Percentiles rank a stretch among this genome's conserved stretches.
phyloP scores from a whole-genome alignment of 1,140 invertebrate species.

The Solenopsis fugax region DNA sequence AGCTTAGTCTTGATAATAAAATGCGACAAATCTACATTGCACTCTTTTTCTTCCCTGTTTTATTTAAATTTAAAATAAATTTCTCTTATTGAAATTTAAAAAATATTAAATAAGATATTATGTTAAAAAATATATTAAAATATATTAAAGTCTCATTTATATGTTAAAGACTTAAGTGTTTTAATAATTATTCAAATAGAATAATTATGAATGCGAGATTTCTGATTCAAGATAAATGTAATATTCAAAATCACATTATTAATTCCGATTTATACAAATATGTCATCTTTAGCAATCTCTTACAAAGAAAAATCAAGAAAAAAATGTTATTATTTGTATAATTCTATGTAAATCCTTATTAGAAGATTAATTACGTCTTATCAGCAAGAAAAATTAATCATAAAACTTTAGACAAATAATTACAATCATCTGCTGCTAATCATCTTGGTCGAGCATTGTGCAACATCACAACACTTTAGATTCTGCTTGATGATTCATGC shows the following conservation, averaged over 20 bases:
- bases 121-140: neutral
- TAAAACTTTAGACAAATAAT: neutral
- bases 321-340: neutral
- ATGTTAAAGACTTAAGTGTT: neutral
- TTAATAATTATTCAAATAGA: neutral
- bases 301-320: neutral
- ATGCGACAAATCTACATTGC: neutral
- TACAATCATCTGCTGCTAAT: slow-evolving; percentile 21
- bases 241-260: neutral
- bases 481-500: slow-evolving; percentile 47
- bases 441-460: slow-evolving; percentile 11
- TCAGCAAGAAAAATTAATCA: neutral
- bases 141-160: neutral
- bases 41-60: neutral
- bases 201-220: neutral
- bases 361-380: neutral
- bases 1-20: neutral
- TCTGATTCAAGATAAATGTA: neutral
- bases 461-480: slow-evolving; percentile 42
- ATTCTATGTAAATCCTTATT: neutral
- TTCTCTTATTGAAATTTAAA: neutral
- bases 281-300: neutral
- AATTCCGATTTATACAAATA: neutral
- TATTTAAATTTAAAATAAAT: neutral
- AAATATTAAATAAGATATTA: neutral